Evolutionary conservation across 2,888 invertebrate species (phyloP).

Genomic region (Drosophila melanosoma): DNA sequence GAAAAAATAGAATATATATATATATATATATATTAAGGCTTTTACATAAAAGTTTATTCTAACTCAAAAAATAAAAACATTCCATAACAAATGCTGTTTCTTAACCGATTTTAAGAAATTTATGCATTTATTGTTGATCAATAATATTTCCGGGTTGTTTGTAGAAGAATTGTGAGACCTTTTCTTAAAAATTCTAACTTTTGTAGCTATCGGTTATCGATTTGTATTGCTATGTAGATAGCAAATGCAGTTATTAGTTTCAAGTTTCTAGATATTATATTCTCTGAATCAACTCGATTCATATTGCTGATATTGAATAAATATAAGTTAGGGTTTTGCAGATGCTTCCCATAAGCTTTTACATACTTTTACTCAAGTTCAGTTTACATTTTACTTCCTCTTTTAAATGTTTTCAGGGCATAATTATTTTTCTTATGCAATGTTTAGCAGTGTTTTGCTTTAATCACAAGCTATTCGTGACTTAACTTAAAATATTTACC

Average conservation of each 20-base stretch:
- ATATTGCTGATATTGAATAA: neutral
- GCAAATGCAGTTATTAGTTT: neutral
- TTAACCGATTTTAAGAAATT: neutral
- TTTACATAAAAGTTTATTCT: neutral
- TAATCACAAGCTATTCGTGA: neutral
- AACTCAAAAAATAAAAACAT: neutral
- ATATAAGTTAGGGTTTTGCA: neutral
- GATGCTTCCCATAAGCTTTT: neutral
- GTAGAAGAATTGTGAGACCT: neutral
- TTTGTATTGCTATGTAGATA: neutral
- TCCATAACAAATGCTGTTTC: neutral
- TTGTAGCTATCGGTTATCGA: neutral
- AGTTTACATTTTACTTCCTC: neutral
- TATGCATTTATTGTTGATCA: neutral
- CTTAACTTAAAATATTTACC: neutral
- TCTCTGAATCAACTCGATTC: neutral
- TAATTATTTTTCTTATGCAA: neutral
- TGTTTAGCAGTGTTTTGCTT: neutral
- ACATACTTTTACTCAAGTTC: neutral
- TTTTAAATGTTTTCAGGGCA: neutral
- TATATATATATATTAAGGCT: no score
- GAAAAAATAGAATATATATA: neutral
- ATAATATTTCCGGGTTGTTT: neutral
- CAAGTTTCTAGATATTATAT: no score
- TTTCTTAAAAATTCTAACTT: neutral